Evolutionary conservation across 1,140 invertebrate genomes (phyloP), one percentile per base, ranked within the genome.

Genomic region (Wiebesia pumilae): DNA sequence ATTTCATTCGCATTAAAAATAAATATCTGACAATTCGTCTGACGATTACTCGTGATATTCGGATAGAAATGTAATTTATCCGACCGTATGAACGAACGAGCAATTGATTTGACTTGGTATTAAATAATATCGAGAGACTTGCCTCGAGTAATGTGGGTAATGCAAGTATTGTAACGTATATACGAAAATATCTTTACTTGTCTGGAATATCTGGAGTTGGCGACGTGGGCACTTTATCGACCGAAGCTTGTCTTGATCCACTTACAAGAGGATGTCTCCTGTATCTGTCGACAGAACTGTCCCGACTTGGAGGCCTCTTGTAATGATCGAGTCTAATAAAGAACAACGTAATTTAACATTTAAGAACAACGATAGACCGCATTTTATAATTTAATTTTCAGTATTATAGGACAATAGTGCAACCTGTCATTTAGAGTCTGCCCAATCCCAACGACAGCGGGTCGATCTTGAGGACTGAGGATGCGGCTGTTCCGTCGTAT

Each of bases 231-330:
- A 91, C 93, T 83, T 95, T 95, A 89, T 97, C 96, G 21, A 97
- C 95, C 12, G 97, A 97, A 7, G 97, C 95, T 90, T 97, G 97
- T 85, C 97, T 95, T 0, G 97, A 97, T 80, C 95, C 95, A 87
- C 92, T 91, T 81, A 93, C 91, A 81, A 93, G 89, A 83, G 92
- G 90, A 90, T 93, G 93, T 87, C 96, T 94, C 1, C 96, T 95
- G 90, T 97, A 98, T 84, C 97, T 95, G 94, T 98, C 97, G 62
- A 98, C 96, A 88, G 97, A 98, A 88, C 96, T 97, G 91, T 98
- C 97, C 91, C 97, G 94, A 94, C 97, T 98, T 4, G 97, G 97
- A 82, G 97, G 97, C 90, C 97, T 95, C 92, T 98, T 98, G 91
- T 99, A 99, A 91, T 99, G 98, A 94, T 99, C 98, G 92, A 99